These are phyloP conservation scores for Serilophus lunatus DNA, from an alignment of 2,113 vertebrate genomes.

Conservation along the genomic window DNA sequence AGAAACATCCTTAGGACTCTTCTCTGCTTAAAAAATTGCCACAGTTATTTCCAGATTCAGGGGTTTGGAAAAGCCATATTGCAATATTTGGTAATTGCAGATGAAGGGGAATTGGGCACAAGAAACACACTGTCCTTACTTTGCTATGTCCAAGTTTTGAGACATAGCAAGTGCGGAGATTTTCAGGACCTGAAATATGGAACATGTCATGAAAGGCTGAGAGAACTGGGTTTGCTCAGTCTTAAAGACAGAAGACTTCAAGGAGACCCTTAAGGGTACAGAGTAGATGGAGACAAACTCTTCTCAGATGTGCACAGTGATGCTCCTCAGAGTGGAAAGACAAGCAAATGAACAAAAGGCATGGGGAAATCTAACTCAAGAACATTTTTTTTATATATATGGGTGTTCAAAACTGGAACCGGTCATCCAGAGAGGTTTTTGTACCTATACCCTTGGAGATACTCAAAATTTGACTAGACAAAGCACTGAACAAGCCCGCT, in stretches of 20 bases:
- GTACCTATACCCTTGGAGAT: background rate
- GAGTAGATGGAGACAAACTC: too few relatives aligned
- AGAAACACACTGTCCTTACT: background rate
- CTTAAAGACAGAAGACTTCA: too few relatives aligned
- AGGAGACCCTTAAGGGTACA: too few relatives aligned
- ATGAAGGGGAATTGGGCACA: background rate
- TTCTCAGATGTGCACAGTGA: background rate
- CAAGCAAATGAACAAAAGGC: background rate
- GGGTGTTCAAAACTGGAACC: background rate
- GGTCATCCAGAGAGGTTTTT: background rate
- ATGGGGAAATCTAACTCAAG: too few relatives aligned
- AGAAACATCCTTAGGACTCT: background rate
- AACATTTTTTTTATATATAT: background rate
- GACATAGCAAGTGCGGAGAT: background rate
- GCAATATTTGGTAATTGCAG: background rate
- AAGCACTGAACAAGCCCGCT: background rate
- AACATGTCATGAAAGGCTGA: background rate
- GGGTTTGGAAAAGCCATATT: background rate
- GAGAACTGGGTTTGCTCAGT: too few relatives aligned
- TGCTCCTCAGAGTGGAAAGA: background rate
- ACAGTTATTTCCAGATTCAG: background rate
- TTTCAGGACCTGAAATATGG: background rate
- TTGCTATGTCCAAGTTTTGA: background rate
- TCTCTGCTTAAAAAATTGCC: background rate
- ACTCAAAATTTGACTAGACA: background rate